These are phyloP conservation scores for Parus major DNA, from an alignment of 2,113 vertebrate species.

Conservation along the genomic window DNA sequence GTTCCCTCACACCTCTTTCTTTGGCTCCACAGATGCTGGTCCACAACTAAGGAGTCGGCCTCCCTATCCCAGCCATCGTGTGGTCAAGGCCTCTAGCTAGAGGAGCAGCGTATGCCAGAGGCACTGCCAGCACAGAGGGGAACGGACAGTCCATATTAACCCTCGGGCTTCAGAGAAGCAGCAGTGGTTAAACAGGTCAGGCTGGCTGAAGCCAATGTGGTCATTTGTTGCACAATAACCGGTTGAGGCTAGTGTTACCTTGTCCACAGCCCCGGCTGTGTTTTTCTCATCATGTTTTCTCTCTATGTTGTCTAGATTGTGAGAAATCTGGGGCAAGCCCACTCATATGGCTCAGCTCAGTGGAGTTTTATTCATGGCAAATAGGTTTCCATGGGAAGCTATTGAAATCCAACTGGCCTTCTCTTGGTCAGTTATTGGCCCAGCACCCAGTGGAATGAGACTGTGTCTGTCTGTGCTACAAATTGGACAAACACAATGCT, in stretches of 20 bases:
- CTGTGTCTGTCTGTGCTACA: neutral
- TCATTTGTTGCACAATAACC: neutral
- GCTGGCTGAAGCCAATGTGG: neutral
- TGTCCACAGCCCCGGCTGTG: neutral
- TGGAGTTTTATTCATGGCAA: neutral
- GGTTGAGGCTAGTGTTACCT: neutral
- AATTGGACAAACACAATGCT: neutral
- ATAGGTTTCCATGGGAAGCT: neutral
- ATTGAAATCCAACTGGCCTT: neutral
- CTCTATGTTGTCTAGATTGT: neutral
- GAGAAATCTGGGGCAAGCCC: slow-evolving; percentile 24
- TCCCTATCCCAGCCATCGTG: fast-evolving
- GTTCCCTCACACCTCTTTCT: neutral
- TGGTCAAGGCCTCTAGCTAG: fast-evolving
- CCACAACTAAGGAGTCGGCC: neutral
- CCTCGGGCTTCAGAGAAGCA: neutral
- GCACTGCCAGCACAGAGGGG: neutral
- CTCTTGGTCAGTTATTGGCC: neutral
- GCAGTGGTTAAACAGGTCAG: neutral
- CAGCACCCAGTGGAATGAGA: neutral
- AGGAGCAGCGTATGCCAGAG: neutral
- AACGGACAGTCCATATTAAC: neutral
- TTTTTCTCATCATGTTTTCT: slow-evolving; percentile 45
- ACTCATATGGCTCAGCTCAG: neutral
- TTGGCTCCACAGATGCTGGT: neutral